These are phyloP conservation scores for Muscicapa adusta DNA, from an alignment of 2,113 vertebrate genomes.

Conservation along the genomic window DNA sequence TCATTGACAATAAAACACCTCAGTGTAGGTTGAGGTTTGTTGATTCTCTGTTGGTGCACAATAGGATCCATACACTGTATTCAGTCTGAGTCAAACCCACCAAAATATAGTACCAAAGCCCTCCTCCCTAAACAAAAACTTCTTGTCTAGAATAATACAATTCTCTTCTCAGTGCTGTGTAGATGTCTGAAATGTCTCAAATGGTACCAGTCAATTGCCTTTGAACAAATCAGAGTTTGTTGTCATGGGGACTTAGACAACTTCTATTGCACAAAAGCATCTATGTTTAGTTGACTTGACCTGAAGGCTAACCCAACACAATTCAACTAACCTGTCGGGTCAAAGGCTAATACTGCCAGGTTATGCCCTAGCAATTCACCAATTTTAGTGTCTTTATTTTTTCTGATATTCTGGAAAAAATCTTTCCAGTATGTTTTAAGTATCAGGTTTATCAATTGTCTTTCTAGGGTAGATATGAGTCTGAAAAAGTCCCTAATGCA, in stretches of 20 bases:
- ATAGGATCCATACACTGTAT: background rate
- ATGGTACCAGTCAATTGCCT: background rate
- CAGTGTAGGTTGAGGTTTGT: background rate
- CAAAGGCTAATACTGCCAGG: background rate
- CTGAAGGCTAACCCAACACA: background rate
- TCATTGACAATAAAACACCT: background rate
- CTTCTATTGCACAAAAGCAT: background rate
- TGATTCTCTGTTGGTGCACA: background rate
- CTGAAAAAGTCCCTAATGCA: background rate
- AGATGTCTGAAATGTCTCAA: background rate
- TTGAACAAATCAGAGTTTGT: background rate
- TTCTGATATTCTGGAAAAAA: background rate
- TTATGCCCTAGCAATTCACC: background rate
- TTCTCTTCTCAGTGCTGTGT: background rate
- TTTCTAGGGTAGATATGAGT: background rate
- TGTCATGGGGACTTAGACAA: background rate
- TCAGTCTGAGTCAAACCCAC: background rate
- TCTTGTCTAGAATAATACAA: background rate
- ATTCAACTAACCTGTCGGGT: background rate
- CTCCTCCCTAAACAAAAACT: background rate
- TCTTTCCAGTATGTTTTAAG: background rate
- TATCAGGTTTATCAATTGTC: background rate
- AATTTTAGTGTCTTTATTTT: background rate
- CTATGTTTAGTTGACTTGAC: background rate
- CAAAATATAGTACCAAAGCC: background rate